These are phyloP conservation scores for Eubasilissa splendida DNA, from an alignment of 2,888 invertebrate species.

Conservation along the genomic window DNA sequence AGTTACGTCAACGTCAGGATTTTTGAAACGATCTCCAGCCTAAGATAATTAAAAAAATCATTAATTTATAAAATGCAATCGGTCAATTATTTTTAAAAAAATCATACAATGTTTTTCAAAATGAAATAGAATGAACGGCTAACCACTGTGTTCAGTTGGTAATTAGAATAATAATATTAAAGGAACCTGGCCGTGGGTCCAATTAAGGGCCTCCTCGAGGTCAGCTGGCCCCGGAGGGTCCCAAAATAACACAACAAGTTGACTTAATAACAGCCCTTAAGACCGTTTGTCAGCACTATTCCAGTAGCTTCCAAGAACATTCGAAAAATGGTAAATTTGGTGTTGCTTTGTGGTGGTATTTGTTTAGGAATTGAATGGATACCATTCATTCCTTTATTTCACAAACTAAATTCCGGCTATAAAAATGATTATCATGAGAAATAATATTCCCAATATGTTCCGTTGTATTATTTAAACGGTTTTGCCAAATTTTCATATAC, in stretches of 20 bases:
- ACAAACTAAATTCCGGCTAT: too few relatives aligned
- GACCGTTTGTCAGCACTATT: constrained; percentile 3
- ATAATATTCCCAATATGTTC: too few relatives aligned
- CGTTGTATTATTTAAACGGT: too few relatives aligned
- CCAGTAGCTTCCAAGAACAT: neutral
- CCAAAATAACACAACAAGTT: constrained; percentile 6
- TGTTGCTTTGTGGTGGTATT: too few relatives aligned
- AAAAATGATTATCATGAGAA: too few relatives aligned
- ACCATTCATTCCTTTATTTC: too few relatives aligned
- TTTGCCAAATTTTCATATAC: too few relatives aligned
- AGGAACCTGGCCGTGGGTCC: neutral
- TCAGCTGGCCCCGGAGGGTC: constrained; percentile 7
- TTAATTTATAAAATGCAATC: too few relatives aligned
- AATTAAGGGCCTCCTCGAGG: constrained; percentile 1
- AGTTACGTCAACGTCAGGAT: neutral
- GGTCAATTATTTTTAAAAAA: neutral
- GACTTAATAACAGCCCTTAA: constrained; percentile 10
- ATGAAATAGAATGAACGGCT: neutral
- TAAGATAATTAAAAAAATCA: too few relatives aligned
- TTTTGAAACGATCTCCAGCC: too few relatives aligned
- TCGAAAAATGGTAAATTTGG: too few relatives aligned
- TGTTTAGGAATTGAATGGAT: too few relatives aligned
- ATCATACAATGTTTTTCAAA: neutral
- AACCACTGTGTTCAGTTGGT: neutral
- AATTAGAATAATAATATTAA: constrained; percentile 18